phyloP scores from a whole-genome alignment of 2,113 vertebrate genomes.

The Paramormyrops kingsleyae region DNA sequence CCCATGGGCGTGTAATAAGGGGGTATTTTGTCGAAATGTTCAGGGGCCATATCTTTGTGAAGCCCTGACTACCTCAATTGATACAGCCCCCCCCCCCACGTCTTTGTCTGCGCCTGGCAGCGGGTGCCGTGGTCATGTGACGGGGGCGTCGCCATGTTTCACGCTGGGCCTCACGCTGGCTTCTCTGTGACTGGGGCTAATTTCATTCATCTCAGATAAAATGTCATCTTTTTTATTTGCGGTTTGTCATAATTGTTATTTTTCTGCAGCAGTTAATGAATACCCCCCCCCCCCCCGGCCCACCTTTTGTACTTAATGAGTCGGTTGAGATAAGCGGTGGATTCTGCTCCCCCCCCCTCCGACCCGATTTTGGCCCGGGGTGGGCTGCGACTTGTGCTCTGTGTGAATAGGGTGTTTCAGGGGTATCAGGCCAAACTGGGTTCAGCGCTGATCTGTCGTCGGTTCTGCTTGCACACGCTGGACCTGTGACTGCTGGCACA shows the following conservation, averaged over 20 bases:
- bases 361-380: neutral
- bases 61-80: neutral
- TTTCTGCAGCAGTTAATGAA: slow-evolving; percentile 13
- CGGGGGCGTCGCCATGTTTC: neutral
- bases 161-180: neutral
- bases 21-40: neutral
- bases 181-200: neutral
- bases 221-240: slow-evolving; percentile 11
- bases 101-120: neutral
- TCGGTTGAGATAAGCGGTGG: neutral
- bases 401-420: neutral
- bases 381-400: neutral
- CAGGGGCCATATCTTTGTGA: neutral
- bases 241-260: neutral
- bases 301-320: neutral
- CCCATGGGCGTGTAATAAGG: neutral
- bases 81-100: neutral
- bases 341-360: neutral
- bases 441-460: neutral
- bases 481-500: neutral
- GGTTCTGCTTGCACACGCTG: neutral
- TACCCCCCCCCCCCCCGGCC: neutral
- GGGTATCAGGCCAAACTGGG: neutral
- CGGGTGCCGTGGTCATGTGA: neutral
- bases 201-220: slow-evolving; percentile 19